Conservation (phyloP, 2,113 vertebrate species). For the Raja brachyura region DNA sequence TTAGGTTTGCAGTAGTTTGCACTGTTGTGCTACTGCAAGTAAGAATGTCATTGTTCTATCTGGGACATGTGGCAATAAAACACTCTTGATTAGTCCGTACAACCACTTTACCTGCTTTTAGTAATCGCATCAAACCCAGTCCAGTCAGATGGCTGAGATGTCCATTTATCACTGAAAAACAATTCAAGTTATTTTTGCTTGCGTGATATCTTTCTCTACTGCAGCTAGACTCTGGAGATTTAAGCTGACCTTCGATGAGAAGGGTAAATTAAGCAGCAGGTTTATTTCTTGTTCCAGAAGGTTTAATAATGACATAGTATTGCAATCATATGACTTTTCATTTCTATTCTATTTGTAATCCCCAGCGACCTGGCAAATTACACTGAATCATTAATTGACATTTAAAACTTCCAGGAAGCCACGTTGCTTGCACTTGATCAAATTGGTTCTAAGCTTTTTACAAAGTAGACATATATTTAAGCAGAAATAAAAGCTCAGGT, state of each 20-base stretch:
- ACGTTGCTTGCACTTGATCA: not conserved
- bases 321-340: not conserved
- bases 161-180: not conserved
- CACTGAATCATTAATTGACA: not conserved
- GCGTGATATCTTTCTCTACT: not conserved
- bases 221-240: not conserved
- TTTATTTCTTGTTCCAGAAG: not conserved
- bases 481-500: not conserved
- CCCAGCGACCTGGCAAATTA: not conserved
- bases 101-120: not conserved
- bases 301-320: not conserved
- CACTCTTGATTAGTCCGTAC: not conserved
- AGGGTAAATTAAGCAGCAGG: not conserved
- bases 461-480: not conserved
- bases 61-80: too few relatives aligned
- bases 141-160: too few relatives aligned
- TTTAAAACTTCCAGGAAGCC: not conserved
- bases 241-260: not conserved
- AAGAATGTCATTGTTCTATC: too few relatives aligned
- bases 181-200: slow-evolving; percentile 10
- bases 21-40: too few relatives aligned
- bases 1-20: not conserved
- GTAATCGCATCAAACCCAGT: not conserved
- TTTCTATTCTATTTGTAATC: not conserved
- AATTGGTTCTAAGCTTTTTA: not conserved